Percentiles rank a stretch among this genome's conserved stretches.
phyloP scores from a whole-genome alignment of 2,888 invertebrate genomes.

The Galerucella nymphaeae region DNA sequence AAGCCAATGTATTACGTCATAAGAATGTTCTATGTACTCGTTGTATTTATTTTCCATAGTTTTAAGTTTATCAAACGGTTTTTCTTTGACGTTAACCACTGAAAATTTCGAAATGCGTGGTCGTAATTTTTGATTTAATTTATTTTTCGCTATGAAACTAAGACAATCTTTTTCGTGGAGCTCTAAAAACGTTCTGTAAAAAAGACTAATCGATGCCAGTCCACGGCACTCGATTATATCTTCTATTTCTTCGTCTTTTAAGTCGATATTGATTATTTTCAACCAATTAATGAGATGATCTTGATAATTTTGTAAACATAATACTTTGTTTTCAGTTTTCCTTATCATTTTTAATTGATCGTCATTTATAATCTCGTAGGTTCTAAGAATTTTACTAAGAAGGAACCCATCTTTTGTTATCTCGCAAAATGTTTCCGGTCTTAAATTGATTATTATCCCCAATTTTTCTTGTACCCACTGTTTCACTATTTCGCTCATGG shows the following conservation, averaged over 20 bases:
- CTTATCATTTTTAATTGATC: constrained; percentile 68
- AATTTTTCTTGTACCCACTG: constrained; percentile 71
- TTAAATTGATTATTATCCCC: constrained; percentile 68
- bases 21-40: constrained; percentile 66
- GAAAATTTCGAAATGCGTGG: constrained; percentile 59
- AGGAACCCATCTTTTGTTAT: constrained; percentile 71
- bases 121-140: constrained; percentile 46
- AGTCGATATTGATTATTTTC: constrained; percentile 65
- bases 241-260: constrained; percentile 65
- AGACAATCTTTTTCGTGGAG: constrained; percentile 69
- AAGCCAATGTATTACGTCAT: constrained; percentile 71
- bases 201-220: constrained; percentile 68
- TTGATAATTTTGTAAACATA: constrained; percentile 65
- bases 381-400: constrained; percentile 69
- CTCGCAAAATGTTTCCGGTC: constrained; percentile 68
- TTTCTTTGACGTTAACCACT: constrained; percentile 52
- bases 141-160: constrained; percentile 44
- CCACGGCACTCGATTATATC: constrained; percentile 68
- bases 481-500: constrained; percentile 71
- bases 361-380: constrained; percentile 70
- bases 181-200: constrained; percentile 72
- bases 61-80: constrained; percentile 12
- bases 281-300: constrained; percentile 68
- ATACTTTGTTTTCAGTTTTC: constrained; percentile 54
- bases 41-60: constrained; percentile 53